Evolutionary conservation across 2,113 vertebrate species (phyloP).

Genomic region (Machaerirhynchus nigripectus): DNA sequence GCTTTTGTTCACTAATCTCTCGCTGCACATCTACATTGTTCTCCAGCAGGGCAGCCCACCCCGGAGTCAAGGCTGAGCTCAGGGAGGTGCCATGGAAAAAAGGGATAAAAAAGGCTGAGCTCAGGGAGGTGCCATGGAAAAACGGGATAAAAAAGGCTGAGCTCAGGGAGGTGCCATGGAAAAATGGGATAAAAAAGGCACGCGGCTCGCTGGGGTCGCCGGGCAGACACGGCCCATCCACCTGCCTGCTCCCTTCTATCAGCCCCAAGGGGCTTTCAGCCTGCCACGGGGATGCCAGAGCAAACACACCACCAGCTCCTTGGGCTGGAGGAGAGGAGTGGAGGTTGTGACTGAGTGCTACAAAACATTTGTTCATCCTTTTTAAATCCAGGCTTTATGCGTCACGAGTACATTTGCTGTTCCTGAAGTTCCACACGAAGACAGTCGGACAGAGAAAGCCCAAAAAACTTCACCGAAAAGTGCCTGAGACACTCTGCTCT

Average conservation of each 20-base stretch:
- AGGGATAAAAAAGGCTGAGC: not conserved
- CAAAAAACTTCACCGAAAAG: fast-evolving
- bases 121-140: not conserved
- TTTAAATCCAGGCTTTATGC: not conserved
- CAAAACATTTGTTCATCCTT: not conserved
- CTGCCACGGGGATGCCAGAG: not conserved
- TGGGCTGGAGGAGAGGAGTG: not conserved
- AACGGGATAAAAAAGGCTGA: not conserved
- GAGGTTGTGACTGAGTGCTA: not conserved
- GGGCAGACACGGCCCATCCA: not conserved
- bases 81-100: not conserved
- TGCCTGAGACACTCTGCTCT: not conserved
- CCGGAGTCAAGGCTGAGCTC: not conserved
- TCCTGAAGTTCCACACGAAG: not conserved
- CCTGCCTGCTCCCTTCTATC: not conserved
- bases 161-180: not conserved
- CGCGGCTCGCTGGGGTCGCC: fast-evolving
- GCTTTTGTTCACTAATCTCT: slow-evolving; percentile 28
- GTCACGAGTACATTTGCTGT: not conserved
- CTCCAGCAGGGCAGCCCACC: not conserved
- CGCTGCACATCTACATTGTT: not conserved
- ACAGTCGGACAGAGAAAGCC: not conserved
- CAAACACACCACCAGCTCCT: not conserved
- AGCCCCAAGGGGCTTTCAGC: not conserved
- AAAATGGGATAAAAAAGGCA: not conserved